A percentile compares a stretch with the other conserved stretches of the same genome.
Conservation (phyloP, 2,888 invertebrate genomes). For the Teleogryllus oceanicus region DNA sequence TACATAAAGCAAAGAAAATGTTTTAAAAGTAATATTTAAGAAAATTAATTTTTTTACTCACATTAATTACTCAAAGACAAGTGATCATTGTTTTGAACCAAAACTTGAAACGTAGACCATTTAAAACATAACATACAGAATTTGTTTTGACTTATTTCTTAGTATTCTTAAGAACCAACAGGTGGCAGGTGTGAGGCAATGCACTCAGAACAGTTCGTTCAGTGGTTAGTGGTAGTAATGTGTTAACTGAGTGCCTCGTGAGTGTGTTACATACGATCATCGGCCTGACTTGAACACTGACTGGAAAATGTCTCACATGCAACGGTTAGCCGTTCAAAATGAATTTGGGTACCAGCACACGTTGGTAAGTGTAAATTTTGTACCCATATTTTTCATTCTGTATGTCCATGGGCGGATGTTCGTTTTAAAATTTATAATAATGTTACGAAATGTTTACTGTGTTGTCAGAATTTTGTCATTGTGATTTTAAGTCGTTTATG, state of each 20-base stretch:
- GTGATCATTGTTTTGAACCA: too few species aligned
- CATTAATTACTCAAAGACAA: too few species aligned
- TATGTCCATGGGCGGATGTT: too few species aligned
- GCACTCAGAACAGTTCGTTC: neutral
- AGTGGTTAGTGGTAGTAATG: neutral
- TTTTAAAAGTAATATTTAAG: neutral
- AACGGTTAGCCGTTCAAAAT: constrained; percentile 28
- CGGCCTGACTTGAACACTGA: neutral
- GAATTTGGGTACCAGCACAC: constrained; percentile 37
- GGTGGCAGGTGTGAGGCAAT: constrained; percentile 1
- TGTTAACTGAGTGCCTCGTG: neutral
- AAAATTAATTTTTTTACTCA: neutral
- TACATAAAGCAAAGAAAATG: neutral
- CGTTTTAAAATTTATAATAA: too few species aligned
- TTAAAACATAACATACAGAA: neutral
- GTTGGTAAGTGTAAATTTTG: constrained; percentile 34
- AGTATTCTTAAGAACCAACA: neutral
- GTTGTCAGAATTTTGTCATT: too few species aligned
- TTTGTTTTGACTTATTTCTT: neutral
- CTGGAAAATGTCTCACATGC: neutral
- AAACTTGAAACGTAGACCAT: too few species aligned
- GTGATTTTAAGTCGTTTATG: too few species aligned
- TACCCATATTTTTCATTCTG: too few species aligned
- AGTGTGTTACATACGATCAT: neutral
- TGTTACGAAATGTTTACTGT: too few species aligned